Base-by-base conservation (phyloP, 2,888 invertebrate genomes). In the Bruchidius siliquastri region DNA sequence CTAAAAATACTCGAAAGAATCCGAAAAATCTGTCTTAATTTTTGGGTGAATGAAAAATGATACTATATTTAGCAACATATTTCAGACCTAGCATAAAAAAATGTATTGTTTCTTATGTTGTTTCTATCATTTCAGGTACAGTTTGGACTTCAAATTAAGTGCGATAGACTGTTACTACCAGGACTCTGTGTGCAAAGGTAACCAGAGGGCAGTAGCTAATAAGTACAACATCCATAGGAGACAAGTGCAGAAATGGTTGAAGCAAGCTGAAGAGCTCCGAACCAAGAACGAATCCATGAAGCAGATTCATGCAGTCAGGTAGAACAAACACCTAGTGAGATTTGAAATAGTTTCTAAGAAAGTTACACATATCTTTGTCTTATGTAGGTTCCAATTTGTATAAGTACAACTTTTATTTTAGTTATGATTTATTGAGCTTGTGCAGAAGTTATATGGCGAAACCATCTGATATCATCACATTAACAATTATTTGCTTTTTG, bases 201-300 rank as follows among this genome's bases (percentile, higher is more conserved):
- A 88, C 80, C 88, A 88, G 75, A 81, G 87, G 74, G 87, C 88
- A 13, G 88, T 87, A 3, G 87, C 88, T 18, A 84, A 82, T 72
- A 88, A 88, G 79, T 88, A 87, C 80, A 86, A 87, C 76, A 87
- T 88, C 72, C 87, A 87, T 80, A 81, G 87, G 70, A 84, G 87
- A 70, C 88, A 89, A 79, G 86, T 90, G 72, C 89, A 90, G 77
- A 88, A 89, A 78, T 90, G 90, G 90, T 82, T 90, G 74, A 89
- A 89, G 79, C 88, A 88, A 79, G 89, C 88, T 73, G 84, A 86
- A 22, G 85, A 87, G 77, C 75, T 87, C 32, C 79, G 84, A 70
- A 82, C 83, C 74, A 82, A 84, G 73, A 85, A 84, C 76, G 84
- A 85, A 78, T 77, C 81, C 22, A 78, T 83, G 69, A 84, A 84